Evolutionary conservation across 2,888 invertebrate genomes (phyloP).

Genomic region (Drosophila stalkeri): DNA sequence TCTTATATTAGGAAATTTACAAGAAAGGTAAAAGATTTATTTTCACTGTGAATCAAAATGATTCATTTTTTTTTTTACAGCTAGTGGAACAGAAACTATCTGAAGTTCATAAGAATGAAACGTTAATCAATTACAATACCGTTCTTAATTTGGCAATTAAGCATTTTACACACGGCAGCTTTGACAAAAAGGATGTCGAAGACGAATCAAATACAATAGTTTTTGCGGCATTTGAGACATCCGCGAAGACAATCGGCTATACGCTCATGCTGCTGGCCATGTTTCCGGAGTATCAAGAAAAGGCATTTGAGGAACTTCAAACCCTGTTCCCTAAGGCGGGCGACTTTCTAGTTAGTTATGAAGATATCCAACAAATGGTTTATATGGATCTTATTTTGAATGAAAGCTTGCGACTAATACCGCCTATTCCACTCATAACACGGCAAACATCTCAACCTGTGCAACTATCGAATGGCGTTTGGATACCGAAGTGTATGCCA

Average conservation of each 20-base stretch:
- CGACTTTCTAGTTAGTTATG: conserved; percentile 12
- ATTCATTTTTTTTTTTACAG: not conserved
- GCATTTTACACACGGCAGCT: not conserved
- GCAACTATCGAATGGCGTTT: conserved; percentile 10
- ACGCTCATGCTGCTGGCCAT: conserved; percentile 24
- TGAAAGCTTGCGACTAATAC: conserved; percentile 20
- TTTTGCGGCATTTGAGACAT: conserved; percentile 24
- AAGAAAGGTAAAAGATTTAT: not conserved
- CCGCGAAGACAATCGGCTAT: not conserved
- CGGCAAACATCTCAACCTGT: conserved; percentile 8
- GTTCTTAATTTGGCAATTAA: conserved; percentile 15
- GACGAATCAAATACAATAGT: conserved; percentile 12
- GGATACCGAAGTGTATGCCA: conserved; percentile 6
- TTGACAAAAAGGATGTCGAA: conserved; percentile 7
- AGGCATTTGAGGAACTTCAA: conserved; percentile 19
- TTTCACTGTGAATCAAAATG: not conserved
- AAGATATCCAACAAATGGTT: conserved; percentile 13
- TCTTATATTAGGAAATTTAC: not conserved
- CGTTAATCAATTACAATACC: not conserved
- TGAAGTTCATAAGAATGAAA: not conserved
- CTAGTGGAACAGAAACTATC: conserved; percentile 1
- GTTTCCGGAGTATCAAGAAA: conserved; percentile 26
- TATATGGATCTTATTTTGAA: conserved; percentile 19
- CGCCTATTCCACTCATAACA: conserved; percentile 18
- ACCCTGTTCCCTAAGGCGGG: conserved; percentile 2